Evolutionary conservation across 2,113 vertebrate species (phyloP).

Genomic region (Alaudala cheleensis): DNA sequence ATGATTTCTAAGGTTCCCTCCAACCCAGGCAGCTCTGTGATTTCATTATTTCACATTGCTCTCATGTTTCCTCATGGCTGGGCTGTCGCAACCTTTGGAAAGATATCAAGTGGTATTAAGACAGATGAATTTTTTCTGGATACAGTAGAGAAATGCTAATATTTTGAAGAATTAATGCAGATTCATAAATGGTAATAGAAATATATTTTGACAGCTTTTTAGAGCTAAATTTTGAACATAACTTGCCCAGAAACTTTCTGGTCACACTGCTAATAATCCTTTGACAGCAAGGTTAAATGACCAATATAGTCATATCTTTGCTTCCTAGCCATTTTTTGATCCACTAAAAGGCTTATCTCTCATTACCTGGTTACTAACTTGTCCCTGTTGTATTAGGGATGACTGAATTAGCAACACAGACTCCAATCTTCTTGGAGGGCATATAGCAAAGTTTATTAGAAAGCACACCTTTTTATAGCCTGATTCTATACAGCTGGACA

Average conservation of each 20-base stretch:
- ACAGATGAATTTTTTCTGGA: not conserved
- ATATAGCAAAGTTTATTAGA: too few relatives aligned
- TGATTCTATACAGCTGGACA: too few relatives aligned
- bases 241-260: not conserved
- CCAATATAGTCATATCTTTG: not conserved
- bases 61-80: not conserved
- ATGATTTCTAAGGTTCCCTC: not conserved
- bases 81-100: not conserved
- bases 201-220: not conserved
- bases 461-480: too few relatives aligned
- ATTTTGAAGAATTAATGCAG: not conserved
- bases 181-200: not conserved
- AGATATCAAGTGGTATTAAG: not conserved
- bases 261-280: not conserved
- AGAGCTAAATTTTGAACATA: not conserved
- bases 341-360: not conserved
- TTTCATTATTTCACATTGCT: not conserved
- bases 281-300: not conserved
- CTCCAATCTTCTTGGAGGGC: too few relatives aligned
- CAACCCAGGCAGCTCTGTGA: not conserved
- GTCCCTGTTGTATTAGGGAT: too few relatives aligned
- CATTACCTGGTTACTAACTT: not conserved
- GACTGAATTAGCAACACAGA: too few relatives aligned
- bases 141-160: not conserved
- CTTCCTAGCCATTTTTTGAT: not conserved